These are phyloP conservation scores for Aphaenogaster ashmeadi DNA, from an alignment of 1,140 invertebrate species.

Conservation along the genomic window DNA sequence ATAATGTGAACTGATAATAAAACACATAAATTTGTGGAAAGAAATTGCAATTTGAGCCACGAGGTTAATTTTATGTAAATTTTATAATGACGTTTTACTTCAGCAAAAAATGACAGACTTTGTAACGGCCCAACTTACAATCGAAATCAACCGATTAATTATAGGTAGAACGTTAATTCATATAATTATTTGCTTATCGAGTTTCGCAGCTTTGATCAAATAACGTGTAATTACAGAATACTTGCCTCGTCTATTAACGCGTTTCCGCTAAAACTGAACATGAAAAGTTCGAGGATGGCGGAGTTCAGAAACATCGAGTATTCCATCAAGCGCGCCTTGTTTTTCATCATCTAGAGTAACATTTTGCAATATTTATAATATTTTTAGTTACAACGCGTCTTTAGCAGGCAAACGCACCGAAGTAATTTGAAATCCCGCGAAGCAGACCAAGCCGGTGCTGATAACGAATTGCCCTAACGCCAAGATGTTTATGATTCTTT, in stretches of 20 bases:
- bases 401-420: slow-evolving; percentile 72
- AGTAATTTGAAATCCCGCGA: slow-evolving; percentile 80
- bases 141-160: neutral
- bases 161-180: neutral
- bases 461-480: slow-evolving; percentile 78
- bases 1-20: slow-evolving; percentile 15
- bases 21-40: neutral
- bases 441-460: slow-evolving; percentile 78
- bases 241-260: slow-evolving; percentile 77
- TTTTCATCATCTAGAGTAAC: slow-evolving; percentile 76
- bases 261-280: slow-evolving; percentile 81
- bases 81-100: neutral
- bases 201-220: neutral
- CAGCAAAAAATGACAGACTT: neutral
- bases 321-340: slow-evolving; percentile 69
- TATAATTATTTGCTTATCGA: neutral
- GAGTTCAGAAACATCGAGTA: slow-evolving; percentile 74
- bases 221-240: neutral
- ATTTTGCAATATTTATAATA: slow-evolving; percentile 39
- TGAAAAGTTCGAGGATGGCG: slow-evolving; percentile 80
- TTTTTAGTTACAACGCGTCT: neutral
- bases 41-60: neutral
- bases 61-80: neutral
- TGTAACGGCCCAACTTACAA: neutral
- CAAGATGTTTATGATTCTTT: slow-evolving; percentile 79